A percentile compares a stretch with the other conserved stretches of the same genome.
Evolutionary conservation across 1,140 invertebrate genomes (phyloP).

Genomic region (Drosophila miranda): DNA sequence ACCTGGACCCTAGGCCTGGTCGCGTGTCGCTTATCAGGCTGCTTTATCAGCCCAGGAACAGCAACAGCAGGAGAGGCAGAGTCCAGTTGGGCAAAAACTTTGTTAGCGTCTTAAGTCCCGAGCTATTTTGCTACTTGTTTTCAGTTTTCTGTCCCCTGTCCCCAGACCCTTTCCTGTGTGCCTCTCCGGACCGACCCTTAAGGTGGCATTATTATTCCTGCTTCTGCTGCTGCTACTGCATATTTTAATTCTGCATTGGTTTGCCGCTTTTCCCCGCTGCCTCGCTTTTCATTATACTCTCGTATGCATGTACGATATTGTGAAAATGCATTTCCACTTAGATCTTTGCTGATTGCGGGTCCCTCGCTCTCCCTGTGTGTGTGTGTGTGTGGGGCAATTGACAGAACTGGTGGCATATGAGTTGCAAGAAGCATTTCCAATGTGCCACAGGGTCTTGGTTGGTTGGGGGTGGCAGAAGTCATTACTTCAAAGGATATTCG

Average conservation of each 20-base stretch:
- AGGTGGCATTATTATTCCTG: slow-evolving; percentile 59
- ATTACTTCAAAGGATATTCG: slow-evolving; percentile 32
- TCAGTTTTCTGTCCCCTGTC: slow-evolving; percentile 18
- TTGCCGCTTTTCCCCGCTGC: slow-evolving; percentile 10
- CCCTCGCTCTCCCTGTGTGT: background rate
- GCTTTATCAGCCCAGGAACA: slow-evolving; percentile 55
- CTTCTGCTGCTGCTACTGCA: slow-evolving; percentile 38
- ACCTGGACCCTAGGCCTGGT: slow-evolving; percentile 34
- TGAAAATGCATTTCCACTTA: slow-evolving; percentile 80
- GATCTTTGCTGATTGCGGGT: slow-evolving; percentile 68
- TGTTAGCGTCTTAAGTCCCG: slow-evolving; percentile 72
- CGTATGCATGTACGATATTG: slow-evolving; percentile 63
- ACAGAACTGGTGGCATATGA: slow-evolving; percentile 60
- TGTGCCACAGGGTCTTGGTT: background rate
- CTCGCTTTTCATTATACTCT: slow-evolving; percentile 51
- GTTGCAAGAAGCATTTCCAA: slow-evolving; percentile 48
- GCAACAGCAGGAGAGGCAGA: slow-evolving; percentile 15
- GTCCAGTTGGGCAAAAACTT: slow-evolving; percentile 58
- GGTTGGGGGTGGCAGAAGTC: slow-evolving; percentile 13
- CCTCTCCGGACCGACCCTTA: slow-evolving; percentile 19
- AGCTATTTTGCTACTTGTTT: slow-evolving; percentile 79
- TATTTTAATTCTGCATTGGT: slow-evolving; percentile 39
- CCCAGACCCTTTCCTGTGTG: slow-evolving; percentile 4
- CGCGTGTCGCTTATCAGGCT: slow-evolving; percentile 75
- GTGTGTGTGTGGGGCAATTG: slow-evolving; percentile 35